phyloP scores from a whole-genome alignment of 2,888 invertebrate genomes.

The Corbicula japonica region DNA sequence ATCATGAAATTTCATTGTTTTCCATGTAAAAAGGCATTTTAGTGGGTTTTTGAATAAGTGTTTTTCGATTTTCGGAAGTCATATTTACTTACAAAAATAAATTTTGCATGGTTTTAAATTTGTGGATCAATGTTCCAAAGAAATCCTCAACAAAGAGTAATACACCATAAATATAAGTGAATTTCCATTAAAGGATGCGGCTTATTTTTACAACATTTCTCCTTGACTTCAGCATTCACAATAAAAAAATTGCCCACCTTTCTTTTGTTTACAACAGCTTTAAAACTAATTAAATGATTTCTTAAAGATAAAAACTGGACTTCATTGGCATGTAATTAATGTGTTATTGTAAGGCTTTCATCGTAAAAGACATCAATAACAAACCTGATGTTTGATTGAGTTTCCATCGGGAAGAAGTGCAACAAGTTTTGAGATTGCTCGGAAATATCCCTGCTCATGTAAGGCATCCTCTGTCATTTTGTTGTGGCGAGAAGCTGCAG shows the following conservation, averaged over 20 bases:
- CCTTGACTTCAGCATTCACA: background rate
- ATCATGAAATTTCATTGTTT: too few species aligned
- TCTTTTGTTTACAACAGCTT: background rate
- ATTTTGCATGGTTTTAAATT: too few species aligned
- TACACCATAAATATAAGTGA: too few species aligned
- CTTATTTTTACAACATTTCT: background rate
- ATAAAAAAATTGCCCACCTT: background rate
- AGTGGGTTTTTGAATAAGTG: too few species aligned
- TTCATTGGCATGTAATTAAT: background rate
- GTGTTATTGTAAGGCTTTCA: background rate
- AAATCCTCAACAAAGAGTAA: too few species aligned
- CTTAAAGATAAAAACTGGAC: background rate
- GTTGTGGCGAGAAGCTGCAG: conserved; percentile 35
- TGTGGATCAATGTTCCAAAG: too few species aligned
- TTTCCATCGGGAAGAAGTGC: conserved; percentile 75
- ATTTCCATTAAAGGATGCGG: background rate
- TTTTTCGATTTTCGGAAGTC: too few species aligned
- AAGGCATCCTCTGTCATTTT: conserved; percentile 21
- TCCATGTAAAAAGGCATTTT: too few species aligned
- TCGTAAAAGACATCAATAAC: background rate
- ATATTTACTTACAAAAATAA: too few species aligned
- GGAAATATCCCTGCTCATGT: conserved; percentile 77
- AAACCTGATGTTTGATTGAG: conserved; percentile 80
- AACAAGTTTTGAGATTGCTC: conserved; percentile 77
- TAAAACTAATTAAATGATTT: background rate